phyloP scores from a whole-genome alignment of 2,797 vertebrate species.

The Yasuhikotakia modesta region DNA sequence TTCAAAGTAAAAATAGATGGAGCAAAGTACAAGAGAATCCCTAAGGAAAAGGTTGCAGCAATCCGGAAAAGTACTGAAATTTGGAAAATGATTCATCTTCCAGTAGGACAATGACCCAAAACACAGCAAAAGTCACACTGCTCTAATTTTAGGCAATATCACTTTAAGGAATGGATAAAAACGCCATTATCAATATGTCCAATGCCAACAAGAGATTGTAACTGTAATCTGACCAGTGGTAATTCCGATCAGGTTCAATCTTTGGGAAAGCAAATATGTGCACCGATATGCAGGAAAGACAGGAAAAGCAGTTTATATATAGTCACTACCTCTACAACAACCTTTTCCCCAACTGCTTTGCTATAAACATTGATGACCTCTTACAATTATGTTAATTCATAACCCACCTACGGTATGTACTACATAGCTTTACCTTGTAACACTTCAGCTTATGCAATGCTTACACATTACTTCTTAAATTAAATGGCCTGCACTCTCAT shows the following conservation, averaged over 20 bases:
- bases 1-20: constrained; percentile 39
- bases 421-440: not conserved
- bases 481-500: not conserved
- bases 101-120: constrained; percentile 35
- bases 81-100: constrained; percentile 39
- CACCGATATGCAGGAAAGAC: not conserved
- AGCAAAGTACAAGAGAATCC: constrained; percentile 28
- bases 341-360: not conserved
- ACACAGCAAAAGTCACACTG: constrained; percentile 12
- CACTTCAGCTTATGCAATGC: not conserved
- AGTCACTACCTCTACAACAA: not conserved
- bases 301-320: not conserved
- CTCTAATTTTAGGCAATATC: constrained; percentile 15
- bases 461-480: not conserved
- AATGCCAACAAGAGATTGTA: not conserved
- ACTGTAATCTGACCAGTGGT: not conserved
- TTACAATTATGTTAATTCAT: constrained; percentile 3
- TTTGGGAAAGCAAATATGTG: not conserved
- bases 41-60: constrained; percentile 21
- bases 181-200: constrained; percentile 14
- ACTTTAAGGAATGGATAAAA: constrained; percentile 8
- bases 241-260: constrained; percentile 10
- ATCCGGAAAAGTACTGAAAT: constrained; percentile 24
- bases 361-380: not conserved
- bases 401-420: not conserved